phyloP scores from a whole-genome alignment of 2,888 invertebrate genomes.

The Nemapogon koenigi region DNA sequence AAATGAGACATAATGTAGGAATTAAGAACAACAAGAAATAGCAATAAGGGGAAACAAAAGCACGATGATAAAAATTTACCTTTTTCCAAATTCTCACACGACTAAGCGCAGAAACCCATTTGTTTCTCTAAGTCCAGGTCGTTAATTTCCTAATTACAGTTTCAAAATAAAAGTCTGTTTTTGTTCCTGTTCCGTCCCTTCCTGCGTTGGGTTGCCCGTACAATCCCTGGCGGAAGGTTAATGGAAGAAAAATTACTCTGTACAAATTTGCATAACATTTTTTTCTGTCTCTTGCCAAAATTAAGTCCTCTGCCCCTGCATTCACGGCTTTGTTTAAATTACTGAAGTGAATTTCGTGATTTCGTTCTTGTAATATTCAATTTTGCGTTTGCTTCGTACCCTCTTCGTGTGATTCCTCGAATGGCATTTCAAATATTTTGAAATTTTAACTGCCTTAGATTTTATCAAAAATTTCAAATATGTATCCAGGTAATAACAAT shows the following conservation, averaged over 20 bases:
- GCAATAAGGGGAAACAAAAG: too few relatives aligned
- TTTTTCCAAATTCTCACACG: not conserved
- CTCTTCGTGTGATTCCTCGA: constrained; percentile 10
- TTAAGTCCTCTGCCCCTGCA: constrained; percentile 47
- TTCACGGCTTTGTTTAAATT: constrained; percentile 55
- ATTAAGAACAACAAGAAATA: too few relatives aligned
- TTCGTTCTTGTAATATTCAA: constrained; percentile 32
- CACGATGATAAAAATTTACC: too few relatives aligned
- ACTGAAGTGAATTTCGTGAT: constrained; percentile 47
- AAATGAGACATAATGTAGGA: too few relatives aligned
- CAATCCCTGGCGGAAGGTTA: constrained; percentile 46
- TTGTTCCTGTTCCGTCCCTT: constrained; percentile 40
- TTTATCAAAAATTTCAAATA: too few relatives aligned
- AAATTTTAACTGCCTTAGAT: too few relatives aligned
- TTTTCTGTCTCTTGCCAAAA: constrained; percentile 48
- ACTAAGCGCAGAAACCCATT: constrained; percentile 25
- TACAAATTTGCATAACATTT: constrained; percentile 64
- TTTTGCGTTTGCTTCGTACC: constrained; percentile 17
- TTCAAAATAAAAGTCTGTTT: constrained; percentile 53
- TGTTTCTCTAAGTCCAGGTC: constrained; percentile 47
- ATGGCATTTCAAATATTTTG: too few relatives aligned
- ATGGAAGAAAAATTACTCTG: constrained; percentile 60
- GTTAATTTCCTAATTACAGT: constrained; percentile 62
- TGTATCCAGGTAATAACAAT: too few relatives aligned
- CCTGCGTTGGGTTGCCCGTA: constrained; percentile 22